Evolutionary conservation across 2,113 vertebrate species (phyloP).

Genomic region (Arenaria interpres): DNA sequence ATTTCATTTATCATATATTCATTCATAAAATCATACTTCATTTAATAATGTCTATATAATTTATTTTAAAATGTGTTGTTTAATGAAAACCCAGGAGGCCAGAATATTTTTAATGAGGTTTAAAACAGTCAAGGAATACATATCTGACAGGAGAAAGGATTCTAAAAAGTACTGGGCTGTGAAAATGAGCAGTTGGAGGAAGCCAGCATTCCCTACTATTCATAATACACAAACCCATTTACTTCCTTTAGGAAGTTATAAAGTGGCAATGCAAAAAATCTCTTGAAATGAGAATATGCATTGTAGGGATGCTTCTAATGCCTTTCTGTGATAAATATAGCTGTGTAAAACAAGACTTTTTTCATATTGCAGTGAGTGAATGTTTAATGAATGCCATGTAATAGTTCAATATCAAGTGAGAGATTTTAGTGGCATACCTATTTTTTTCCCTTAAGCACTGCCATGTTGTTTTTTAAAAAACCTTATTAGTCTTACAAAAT

Average conservation of each 20-base stretch:
- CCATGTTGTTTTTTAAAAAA: background rate
- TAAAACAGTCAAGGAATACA: background rate
- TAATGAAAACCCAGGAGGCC: background rate
- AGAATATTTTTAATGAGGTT: background rate
- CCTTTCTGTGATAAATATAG: background rate
- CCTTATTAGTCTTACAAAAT: background rate
- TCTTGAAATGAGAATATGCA: background rate
- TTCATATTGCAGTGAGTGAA: background rate
- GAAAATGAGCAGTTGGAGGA: background rate
- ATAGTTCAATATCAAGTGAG: background rate
- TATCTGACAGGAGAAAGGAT: background rate
- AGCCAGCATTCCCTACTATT: background rate
- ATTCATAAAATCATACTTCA: no score
- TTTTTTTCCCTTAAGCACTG: background rate
- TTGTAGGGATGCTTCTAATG: background rate
- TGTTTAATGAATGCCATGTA: background rate
- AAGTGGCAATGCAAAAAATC: background rate
- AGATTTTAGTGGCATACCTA: background rate
- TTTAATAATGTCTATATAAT: background rate
- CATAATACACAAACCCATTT: background rate
- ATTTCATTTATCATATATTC: no score
- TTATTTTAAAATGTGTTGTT: background rate
- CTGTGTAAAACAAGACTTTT: background rate
- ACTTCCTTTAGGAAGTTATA: background rate
- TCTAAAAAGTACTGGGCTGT: background rate